Evolutionary conservation across 2,888 invertebrate species (phyloP), one percentile per base, ranked within the genome.

Genomic region (Lymantria dispar): DNA sequence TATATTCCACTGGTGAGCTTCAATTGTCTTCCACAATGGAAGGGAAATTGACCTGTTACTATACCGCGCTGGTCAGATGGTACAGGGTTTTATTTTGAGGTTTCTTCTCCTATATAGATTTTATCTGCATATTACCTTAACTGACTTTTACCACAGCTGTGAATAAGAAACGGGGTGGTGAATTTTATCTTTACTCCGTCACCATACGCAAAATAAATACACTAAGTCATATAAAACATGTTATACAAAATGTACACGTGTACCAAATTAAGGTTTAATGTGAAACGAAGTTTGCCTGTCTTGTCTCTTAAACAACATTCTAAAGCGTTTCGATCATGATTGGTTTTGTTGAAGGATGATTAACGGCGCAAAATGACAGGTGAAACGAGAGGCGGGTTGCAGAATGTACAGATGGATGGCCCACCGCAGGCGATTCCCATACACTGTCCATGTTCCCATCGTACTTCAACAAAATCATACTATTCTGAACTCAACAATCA

Each of bases 381-480:
- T 69, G 75, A 65, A 55, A 60, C 61, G 60, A 64, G 59, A 56
- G 58, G 66, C 58, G 57, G 57, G 65, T 65, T 60, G 63, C 51
- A 10, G 22, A 22, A 22, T 22, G 22, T 22, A 22, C 5, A 71
- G 74, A 85, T 72, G 71, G 70, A 81, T 76, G 68, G 78, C 72
- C 74, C 80, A 77, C 86, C 86, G 78, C 79, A 66, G 84, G 86
- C 88, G 80, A 56, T 86, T 88, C 87, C 72, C 86, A 86, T 80
- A 69, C 72, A 56, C 61, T 59, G 65, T 60, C 70, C 77, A 76
- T 72, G 70, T 72, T 64, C 58, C 66, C 64, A 63, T 54, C 66
- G 61, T 62, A 60, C 62, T 54, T 62, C 62, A 60, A 40, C 45
- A 37, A 45, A n/a, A 13, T 12, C 60, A 63, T 76, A 77, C 80